phyloP scores from a whole-genome alignment of 2,113 vertebrate species.

The Physeter macrocephalus region DNA sequence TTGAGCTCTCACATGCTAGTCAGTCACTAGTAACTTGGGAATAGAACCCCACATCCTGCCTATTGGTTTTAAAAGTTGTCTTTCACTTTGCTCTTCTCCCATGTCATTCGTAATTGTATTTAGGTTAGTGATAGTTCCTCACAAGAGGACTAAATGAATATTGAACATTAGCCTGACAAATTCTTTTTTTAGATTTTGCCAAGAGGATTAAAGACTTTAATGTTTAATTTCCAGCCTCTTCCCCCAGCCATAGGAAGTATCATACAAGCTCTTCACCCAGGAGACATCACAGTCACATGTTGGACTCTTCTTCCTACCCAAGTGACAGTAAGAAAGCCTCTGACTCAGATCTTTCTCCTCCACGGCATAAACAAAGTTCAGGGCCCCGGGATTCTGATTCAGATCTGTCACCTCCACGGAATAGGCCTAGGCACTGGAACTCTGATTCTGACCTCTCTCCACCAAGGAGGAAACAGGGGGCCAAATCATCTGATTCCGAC shows the following conservation, averaged over 20 bases:
- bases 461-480: conserved; percentile 72
- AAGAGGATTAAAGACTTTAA: background rate
- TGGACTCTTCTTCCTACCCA: conserved; percentile 19
- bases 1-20: background rate
- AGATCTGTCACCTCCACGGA: conserved; percentile 76
- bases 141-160: background rate
- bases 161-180: background rate
- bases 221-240: conserved; percentile 69
- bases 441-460: conserved; percentile 82
- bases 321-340: conserved; percentile 7
- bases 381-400: conserved; percentile 52
- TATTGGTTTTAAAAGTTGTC: background rate
- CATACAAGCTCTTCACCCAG: background rate
- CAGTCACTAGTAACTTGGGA: background rate
- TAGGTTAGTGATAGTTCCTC: background rate
- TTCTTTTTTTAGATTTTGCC: background rate
- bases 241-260: conserved; percentile 53
- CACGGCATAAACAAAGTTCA: conserved; percentile 21
- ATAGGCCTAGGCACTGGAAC: background rate
- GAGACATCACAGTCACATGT: background rate
- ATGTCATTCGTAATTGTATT: background rate
- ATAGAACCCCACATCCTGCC: background rate
- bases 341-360: conserved; percentile 75
- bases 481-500: conserved; percentile 72
- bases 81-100: background rate